These are phyloP conservation scores for Clupea harengus DNA, from an alignment of 2,113 vertebrate species.

Conservation along the genomic window DNA sequence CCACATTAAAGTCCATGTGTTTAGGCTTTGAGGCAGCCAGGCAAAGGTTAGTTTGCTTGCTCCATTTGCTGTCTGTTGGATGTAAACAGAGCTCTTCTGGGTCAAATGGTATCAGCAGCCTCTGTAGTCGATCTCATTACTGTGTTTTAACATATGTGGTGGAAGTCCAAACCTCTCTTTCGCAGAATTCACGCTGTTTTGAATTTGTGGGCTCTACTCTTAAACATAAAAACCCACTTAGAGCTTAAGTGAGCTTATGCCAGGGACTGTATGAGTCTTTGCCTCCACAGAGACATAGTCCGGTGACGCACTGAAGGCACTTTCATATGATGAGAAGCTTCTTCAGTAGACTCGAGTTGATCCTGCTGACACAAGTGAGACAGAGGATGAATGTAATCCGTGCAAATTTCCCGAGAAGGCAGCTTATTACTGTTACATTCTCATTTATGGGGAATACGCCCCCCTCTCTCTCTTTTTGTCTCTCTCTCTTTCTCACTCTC, in stretches of 20 bases:
- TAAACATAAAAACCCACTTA: neutral
- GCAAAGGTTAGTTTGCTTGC: neutral
- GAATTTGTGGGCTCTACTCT: no score
- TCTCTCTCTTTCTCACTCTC: neutral
- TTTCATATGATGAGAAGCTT: neutral
- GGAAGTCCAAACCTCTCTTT: no score
- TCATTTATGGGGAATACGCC: neutral
- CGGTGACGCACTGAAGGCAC: neutral
- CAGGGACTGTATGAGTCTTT: neutral
- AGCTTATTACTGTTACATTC: conserved; percentile 7
- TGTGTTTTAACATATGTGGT: no score
- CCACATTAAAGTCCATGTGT: neutral
- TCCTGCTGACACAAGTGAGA: neutral
- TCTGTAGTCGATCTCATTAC: no score
- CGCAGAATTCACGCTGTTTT: no score
- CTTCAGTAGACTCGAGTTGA: neutral
- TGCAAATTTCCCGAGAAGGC: conserved; percentile 8
- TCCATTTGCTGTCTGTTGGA: neutral
- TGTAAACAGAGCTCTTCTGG: no score
- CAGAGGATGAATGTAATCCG: conserved; percentile 4
- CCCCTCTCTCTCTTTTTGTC: neutral
- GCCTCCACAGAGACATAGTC: neutral
- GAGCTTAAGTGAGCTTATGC: neutral
- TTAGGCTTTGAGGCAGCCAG: neutral
- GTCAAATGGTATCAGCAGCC: no score